Conservation (phyloP, 2,113 vertebrate species). For the Psettodes erumei region DNA sequence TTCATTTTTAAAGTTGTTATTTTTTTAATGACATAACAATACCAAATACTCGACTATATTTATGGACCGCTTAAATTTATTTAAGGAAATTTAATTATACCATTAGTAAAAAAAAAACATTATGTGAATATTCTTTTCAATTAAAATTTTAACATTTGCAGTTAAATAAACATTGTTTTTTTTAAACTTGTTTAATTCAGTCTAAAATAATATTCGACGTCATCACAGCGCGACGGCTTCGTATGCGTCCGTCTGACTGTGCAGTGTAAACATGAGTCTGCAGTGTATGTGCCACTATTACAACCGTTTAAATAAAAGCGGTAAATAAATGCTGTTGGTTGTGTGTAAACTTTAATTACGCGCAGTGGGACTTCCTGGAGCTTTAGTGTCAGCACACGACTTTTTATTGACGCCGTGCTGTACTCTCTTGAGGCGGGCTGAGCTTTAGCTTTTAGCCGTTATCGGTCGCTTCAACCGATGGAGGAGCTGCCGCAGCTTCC, state of each 20-base stretch:
- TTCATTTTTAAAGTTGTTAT: no score
- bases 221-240: conserved; percentile 3
- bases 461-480: conserved; percentile 10
- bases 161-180: no score
- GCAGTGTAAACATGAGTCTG: background rate
- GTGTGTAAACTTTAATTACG: rapidly evolving
- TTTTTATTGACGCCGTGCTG: background rate
- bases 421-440: background rate
- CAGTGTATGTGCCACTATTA: rapidly evolving
- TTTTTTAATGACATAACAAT: no score
- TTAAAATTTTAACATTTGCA: no score
- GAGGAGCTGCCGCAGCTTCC: conserved; percentile 56
- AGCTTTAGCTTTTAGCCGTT: background rate
- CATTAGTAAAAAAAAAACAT: no score
- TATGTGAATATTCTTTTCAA: no score
- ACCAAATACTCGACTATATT: no score
- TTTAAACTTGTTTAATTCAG: no score
- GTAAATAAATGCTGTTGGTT: background rate
- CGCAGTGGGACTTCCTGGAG: rapidly evolving
- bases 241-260: no score
- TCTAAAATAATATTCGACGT: background rate
- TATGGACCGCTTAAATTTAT: no score
- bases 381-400: rapidly evolving
- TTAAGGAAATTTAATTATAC: no score
- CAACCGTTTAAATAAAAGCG: background rate